phyloP scores from a whole-genome alignment of 2,888 invertebrate species.

The Hymenopus coronatus region DNA sequence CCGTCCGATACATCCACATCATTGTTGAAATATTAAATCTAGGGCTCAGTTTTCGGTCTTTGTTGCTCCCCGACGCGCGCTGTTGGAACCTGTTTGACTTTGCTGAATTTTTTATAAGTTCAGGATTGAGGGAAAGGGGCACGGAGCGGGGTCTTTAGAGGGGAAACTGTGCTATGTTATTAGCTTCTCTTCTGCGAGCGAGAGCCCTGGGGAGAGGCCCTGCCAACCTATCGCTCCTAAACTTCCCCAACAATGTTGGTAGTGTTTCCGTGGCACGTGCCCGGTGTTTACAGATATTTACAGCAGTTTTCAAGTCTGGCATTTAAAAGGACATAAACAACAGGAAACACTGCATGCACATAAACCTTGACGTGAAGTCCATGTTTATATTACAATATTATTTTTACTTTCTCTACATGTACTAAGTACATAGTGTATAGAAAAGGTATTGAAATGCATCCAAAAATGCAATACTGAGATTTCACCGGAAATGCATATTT shows the following conservation, averaged over 20 bases:
- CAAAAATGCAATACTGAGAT: too few species aligned
- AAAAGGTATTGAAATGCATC: too few species aligned
- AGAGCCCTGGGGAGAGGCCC: not conserved
- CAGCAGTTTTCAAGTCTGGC: not conserved
- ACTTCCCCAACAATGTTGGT: not conserved
- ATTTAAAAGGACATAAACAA: not conserved
- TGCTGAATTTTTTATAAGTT: constrained; percentile 31
- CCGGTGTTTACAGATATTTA: too few species aligned
- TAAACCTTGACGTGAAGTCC: too few species aligned
- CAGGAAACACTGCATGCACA: not conserved
- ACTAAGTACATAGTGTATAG: too few species aligned
- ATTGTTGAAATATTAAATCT: constrained; percentile 31
- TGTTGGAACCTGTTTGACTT: constrained; percentile 33
- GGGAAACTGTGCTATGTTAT: constrained; percentile 18
- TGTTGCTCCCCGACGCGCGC: constrained; percentile 18
- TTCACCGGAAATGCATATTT: too few species aligned
- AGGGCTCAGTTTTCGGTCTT: constrained; percentile 27
- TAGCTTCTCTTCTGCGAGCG: not conserved
- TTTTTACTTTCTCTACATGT: too few species aligned
- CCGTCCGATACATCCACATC: not conserved
- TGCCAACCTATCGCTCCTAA: not conserved
- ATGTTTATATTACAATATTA: too few species aligned
- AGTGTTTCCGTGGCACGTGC: not conserved
- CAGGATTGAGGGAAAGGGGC: not conserved
- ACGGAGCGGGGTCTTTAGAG: not conserved